Percentiles rank a stretch among this genome's conserved stretches.
Evolutionary conservation across 2,888 invertebrate genomes (phyloP).

Genomic region (Rhamphomyia laevipes): DNA sequence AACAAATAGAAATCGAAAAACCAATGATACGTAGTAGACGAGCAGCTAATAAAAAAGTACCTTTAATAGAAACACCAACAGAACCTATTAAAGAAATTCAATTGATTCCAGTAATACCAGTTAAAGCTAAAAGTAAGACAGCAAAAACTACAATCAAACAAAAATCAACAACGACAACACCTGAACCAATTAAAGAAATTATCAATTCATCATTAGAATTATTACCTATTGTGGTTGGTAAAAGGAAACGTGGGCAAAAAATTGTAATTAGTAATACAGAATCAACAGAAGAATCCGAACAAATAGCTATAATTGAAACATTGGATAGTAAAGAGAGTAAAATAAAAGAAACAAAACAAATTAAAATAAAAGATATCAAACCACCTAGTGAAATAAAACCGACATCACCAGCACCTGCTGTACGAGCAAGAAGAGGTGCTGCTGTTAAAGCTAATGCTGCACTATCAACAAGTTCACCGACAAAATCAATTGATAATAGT

Average conservation of each 20-base stretch:
- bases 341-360: background rate
- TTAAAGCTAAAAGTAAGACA: background rate
- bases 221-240: no score
- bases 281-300: no score
- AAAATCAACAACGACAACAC: background rate
- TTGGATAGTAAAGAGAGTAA: background rate
- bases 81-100: no score
- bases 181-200: background rate
- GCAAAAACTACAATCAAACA: background rate
- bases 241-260: no score
- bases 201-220: no score
- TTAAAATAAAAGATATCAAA: background rate
- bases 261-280: no score
- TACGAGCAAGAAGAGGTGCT: background rate
- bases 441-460: background rate
- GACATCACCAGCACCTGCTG: background rate
- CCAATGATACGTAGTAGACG: no score
- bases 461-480: background rate
- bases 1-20: no score
- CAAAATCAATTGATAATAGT: background rate
- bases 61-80: no score
- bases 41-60: no score
- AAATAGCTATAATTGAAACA: no score
- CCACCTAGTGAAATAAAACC: background rate
- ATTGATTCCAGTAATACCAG: no score